These are phyloP conservation scores for Drosophila bocki DNA, from an alignment of 1,140 invertebrate species.

Conservation along the genomic window DNA sequence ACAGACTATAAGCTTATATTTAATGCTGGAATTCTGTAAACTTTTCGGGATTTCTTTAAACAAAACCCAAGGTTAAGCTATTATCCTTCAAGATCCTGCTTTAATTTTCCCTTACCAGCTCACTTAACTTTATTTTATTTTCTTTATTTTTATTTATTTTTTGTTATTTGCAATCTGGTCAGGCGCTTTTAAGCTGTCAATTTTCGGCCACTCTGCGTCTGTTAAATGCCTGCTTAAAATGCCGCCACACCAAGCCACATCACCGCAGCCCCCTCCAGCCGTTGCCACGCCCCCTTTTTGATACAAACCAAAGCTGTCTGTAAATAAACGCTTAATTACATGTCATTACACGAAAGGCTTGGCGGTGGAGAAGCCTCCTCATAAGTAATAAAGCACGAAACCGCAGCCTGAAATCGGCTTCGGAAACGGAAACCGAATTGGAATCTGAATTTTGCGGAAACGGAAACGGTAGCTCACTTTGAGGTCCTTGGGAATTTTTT, in stretches of 20 bases:
- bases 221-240: constrained; percentile 75
- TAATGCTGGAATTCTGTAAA: background rate
- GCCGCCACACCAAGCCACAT: constrained; percentile 35
- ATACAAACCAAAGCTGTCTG: constrained; percentile 59
- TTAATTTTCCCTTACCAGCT: background rate
- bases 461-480: constrained; percentile 14
- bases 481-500: background rate
- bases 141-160: constrained; percentile 6
- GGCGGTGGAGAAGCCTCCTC: constrained; percentile 55
- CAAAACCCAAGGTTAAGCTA: background rate
- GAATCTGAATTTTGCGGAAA: background rate
- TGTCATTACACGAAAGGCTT: constrained; percentile 68
- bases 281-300: constrained; percentile 22
- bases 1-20: background rate
- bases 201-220: constrained; percentile 71
- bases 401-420: constrained; percentile 54
- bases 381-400: constrained; percentile 79
- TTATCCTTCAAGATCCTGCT: background rate
- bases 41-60: background rate
- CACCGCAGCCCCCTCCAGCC: constrained; percentile 17
- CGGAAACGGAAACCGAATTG: constrained; percentile 29
- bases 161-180: constrained; percentile 32
- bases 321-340: constrained; percentile 82
- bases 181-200: constrained; percentile 73
- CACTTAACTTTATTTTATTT: constrained; percentile 27